These are phyloP conservation scores for Anas platyrhynchos DNA, from an alignment of 2,113 vertebrate species.

Conservation along the genomic window DNA sequence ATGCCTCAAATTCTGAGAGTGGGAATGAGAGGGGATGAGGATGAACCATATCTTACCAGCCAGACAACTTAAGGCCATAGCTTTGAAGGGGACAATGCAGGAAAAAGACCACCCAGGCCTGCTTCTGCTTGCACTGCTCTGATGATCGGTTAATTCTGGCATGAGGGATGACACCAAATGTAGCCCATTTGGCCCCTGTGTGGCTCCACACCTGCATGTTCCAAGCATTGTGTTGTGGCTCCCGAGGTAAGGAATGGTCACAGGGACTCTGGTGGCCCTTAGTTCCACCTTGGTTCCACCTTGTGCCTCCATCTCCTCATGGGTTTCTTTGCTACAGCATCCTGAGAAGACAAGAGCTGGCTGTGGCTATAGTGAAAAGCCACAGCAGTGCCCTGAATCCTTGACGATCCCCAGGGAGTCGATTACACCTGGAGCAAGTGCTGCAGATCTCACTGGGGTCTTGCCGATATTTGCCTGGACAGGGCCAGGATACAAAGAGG, in stretches of 20 bases:
- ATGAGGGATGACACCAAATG: background rate
- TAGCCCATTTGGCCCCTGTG: background rate
- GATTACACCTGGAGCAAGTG: background rate
- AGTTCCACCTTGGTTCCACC: background rate
- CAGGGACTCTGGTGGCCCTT: background rate
- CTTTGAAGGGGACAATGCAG: background rate
- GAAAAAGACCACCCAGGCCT: background rate
- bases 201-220: background rate
- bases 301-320: background rate
- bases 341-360: background rate
- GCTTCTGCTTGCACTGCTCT: background rate
- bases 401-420: background rate
- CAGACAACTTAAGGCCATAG: background rate
- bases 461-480: background rate
- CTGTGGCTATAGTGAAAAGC: background rate
- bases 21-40: background rate
- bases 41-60: background rate
- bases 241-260: background rate
- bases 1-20: background rate
- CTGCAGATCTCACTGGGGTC: background rate
- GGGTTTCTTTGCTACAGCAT: background rate
- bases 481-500: background rate
- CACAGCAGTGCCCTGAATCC: background rate
- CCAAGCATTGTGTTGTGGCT: background rate
- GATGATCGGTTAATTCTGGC: background rate